Conservation (phyloP, 2,888 invertebrate species). For the Heliconius aoede region DNA sequence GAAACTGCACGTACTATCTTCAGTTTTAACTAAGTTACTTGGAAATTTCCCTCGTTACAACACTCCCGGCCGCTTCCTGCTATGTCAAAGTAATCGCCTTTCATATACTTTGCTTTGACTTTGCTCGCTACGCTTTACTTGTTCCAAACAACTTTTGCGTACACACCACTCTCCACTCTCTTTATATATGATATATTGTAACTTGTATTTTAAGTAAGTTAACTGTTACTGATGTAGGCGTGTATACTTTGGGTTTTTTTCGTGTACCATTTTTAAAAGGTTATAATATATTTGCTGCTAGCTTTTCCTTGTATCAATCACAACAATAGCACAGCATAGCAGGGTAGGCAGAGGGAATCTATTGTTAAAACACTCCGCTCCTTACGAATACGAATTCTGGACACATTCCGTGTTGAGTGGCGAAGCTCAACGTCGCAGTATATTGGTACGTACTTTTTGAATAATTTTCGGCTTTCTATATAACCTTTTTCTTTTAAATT, state of each 20-base stretch:
- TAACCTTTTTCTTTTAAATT: no score
- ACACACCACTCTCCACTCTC: neutral
- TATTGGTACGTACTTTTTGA: neutral
- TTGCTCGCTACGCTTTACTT: conserved; percentile 24
- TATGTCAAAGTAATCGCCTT: conserved; percentile 43
- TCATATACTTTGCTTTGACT: conserved; percentile 38
- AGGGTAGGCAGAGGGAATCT: no score
- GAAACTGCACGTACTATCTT: conserved; percentile 57
- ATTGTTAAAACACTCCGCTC: no score
- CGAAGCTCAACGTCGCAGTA: neutral
- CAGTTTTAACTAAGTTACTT: conserved; percentile 50
- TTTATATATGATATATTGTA: conserved; percentile 12
- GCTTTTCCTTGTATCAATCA: no score
- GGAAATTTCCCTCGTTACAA: conserved; percentile 44
- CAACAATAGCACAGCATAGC: no score
- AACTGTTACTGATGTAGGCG: neutral
- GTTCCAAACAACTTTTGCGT: conserved; percentile 26
- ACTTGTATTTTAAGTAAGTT: neutral
- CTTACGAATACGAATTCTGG: no score
- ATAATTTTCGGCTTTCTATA: neutral
- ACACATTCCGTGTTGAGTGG: no score
- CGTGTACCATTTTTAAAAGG: no score
- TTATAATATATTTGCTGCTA: no score
- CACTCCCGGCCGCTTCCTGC: conserved; percentile 37
- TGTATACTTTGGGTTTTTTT: no score